Evolutionary conservation across 1,140 invertebrate genomes (phyloP).

Genomic region (Drosophila kanapiae): DNA sequence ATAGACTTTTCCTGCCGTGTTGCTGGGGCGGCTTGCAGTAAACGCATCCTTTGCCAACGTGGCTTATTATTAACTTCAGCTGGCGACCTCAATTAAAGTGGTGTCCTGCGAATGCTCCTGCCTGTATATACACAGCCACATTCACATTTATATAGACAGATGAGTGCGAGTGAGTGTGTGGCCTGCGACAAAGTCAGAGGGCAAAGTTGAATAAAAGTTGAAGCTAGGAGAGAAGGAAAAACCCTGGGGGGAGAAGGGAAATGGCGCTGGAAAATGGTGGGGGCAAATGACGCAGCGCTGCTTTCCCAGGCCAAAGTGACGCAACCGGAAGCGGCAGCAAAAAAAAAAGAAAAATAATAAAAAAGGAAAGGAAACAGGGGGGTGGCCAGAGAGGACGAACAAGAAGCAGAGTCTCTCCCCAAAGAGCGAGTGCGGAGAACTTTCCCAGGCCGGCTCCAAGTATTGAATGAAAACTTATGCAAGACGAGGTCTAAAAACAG

Average conservation of each 20-base stretch:
- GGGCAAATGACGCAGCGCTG: conserved; percentile 69
- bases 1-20: neutral
- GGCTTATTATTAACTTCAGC: conserved; percentile 69
- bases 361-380: neutral
- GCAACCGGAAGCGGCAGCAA: conserved; percentile 71
- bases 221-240: conserved; percentile 30
- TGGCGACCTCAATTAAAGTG: conserved; percentile 83
- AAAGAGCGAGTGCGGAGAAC: conserved; percentile 6
- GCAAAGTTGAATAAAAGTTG: conserved; percentile 83
- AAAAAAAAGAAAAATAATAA: conserved; percentile 2
- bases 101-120: conserved; percentile 25
- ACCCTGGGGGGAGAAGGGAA: conserved; percentile 20
- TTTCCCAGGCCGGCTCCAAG: conserved; percentile 49
- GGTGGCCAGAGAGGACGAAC: conserved; percentile 5
- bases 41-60: conserved; percentile 26
- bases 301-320: conserved; percentile 59
- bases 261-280: conserved; percentile 14
- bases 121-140: neutral
- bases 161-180: neutral
- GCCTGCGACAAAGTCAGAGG: conserved; percentile 76
- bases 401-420: conserved; percentile 20
- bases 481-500: conserved; percentile 9
- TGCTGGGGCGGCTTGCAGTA: conserved; percentile 9
- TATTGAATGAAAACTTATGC: conserved; percentile 78
- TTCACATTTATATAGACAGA: neutral